Conservation (phyloP, 2,888 invertebrate genomes). For the Cantharis nigra region DNA sequence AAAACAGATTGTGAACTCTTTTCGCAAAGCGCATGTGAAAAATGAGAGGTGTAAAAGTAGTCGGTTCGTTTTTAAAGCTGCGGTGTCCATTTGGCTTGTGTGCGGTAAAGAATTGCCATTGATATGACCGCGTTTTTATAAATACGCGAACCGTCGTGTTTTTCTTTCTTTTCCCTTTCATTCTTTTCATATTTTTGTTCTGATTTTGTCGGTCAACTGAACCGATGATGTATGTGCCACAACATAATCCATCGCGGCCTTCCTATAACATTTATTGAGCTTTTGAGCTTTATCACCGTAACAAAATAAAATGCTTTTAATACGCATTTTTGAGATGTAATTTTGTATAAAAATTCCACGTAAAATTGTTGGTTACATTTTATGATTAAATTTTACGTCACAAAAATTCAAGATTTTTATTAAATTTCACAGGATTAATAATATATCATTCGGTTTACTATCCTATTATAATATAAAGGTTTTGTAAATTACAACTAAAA, state of each 20-base stretch:
- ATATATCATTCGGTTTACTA: background rate
- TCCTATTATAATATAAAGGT: too few species aligned
- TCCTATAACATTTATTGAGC: constrained; percentile 27
- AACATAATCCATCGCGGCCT: constrained; percentile 24
- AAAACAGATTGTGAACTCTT: constrained; percentile 43
- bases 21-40: constrained; percentile 44
- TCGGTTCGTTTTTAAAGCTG: constrained; percentile 52
- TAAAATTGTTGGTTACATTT: background rate
- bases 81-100: constrained; percentile 47
- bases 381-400: background rate
- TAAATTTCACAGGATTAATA: background rate
- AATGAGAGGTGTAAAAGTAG: constrained; percentile 46
- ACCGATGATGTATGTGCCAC: constrained; percentile 24
- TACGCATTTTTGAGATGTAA: constrained; percentile 4
- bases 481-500: constrained; percentile 30
- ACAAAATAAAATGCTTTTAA: constrained; percentile 12
- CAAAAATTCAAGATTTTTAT: background rate
- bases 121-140: constrained; percentile 40
- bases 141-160: constrained; percentile 27
- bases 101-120: constrained; percentile 47
- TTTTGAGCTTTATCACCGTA: constrained; percentile 25
- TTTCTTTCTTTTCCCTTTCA: constrained; percentile 29
- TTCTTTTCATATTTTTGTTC: constrained; percentile 28
- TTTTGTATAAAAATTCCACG: background rate
- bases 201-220: constrained; percentile 27